These are phyloP conservation scores for Melanerpes aurifrons DNA, from an alignment of 2,113 vertebrate species.

Conservation along the genomic window DNA sequence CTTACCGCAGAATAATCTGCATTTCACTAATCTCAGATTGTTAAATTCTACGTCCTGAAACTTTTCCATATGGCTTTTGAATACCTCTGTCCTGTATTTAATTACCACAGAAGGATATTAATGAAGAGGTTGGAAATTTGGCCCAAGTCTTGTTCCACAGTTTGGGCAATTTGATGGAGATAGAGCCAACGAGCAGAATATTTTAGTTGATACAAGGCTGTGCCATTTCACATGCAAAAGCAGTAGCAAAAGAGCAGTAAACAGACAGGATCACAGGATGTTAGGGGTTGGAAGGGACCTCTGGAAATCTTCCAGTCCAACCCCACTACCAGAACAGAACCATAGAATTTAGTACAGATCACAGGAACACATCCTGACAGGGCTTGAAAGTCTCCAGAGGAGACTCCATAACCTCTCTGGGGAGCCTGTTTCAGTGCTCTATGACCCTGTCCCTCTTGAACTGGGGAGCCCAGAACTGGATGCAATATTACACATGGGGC, in stretches of 20 bases:
- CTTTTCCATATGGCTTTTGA: constrained; percentile 52
- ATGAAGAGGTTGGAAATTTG: constrained; percentile 37
- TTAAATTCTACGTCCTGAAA: constrained; percentile 51
- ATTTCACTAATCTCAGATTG: constrained; percentile 43
- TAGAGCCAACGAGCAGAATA: background rate
- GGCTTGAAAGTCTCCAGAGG: too few relatives aligned
- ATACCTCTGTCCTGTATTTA: constrained; percentile 60
- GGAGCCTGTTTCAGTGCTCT: too few relatives aligned
- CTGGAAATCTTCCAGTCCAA: too few relatives aligned
- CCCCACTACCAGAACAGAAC: too few relatives aligned
- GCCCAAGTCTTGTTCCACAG: background rate
- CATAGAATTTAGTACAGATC: too few relatives aligned
- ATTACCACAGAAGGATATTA: constrained; percentile 59
- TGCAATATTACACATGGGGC: too few relatives aligned
- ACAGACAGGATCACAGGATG: background rate
- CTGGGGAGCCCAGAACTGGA: too few relatives aligned
- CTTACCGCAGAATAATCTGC: constrained; percentile 56
- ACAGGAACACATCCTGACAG: too few relatives aligned
- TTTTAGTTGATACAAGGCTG: background rate
- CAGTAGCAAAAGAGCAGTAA: background rate
- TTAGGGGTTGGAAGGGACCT: too few relatives aligned
- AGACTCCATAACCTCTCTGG: too few relatives aligned
- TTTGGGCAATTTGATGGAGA: constrained; percentile 39
- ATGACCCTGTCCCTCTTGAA: too few relatives aligned
- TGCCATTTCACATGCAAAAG: background rate